Evolutionary conservation across 2,113 vertebrate species (phyloP).

Genomic region (Dinomys branickii): DNA sequence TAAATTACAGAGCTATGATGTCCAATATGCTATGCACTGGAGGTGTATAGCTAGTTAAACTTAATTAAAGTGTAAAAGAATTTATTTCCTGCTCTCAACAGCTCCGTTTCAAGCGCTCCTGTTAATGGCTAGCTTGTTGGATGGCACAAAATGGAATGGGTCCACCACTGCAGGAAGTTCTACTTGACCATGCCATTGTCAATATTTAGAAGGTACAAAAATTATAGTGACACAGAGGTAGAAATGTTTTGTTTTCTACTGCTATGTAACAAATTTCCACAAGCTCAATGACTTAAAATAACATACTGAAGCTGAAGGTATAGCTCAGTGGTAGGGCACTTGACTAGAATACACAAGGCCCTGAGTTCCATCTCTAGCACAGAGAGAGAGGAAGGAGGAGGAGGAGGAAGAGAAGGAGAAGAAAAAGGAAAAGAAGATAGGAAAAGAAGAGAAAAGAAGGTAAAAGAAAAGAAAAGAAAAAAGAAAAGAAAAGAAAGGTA

Average conservation of each 20-base stretch:
- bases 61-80: not conserved
- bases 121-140: not conserved
- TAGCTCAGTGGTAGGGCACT: not conserved
- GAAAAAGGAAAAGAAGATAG: fast-evolving
- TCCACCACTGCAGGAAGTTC: not conserved
- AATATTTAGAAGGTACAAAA: not conserved
- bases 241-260: not conserved
- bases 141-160: not conserved
- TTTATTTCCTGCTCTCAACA: not conserved
- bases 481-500: not conserved
- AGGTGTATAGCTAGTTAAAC: not conserved
- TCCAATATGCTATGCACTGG: not conserved
- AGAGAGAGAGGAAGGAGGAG: too few species aligned
- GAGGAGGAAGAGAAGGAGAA: fast-evolving
- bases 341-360: not conserved
- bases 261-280: not conserved
- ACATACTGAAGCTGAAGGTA: not conserved
- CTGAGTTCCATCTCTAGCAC: not conserved
- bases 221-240: not conserved
- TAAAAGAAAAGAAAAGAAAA: too few species aligned
- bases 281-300: not conserved
- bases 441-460: too few species aligned
- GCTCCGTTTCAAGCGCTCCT: not conserved
- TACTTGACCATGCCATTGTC: not conserved
- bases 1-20: not conserved